phyloP scores from a whole-genome alignment of 2,113 vertebrate genomes.

The Stictonetta naevosa region DNA sequence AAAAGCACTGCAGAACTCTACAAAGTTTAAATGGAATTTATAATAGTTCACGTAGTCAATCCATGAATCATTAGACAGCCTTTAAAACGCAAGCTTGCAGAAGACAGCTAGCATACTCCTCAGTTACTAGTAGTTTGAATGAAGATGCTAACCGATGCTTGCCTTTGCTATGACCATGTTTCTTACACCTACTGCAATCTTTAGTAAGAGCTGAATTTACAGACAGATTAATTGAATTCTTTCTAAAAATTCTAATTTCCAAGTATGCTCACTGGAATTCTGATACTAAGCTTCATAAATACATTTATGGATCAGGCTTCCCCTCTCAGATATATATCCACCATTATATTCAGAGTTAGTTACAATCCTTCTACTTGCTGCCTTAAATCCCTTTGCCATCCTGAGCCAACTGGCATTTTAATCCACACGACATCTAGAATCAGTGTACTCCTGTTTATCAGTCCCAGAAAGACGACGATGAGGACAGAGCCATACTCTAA shows the following conservation, averaged over 20 bases:
- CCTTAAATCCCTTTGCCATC: not conserved
- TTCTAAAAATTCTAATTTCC: not conserved
- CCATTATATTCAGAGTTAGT: not conserved
- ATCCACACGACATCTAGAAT: not conserved
- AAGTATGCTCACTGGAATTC: not conserved
- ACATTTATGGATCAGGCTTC: not conserved
- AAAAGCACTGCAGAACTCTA: conserved; percentile 41
- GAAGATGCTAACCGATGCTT: not conserved
- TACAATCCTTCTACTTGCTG: not conserved
- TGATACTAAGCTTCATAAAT: not conserved
- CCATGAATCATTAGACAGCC: not conserved
- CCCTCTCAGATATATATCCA: not conserved
- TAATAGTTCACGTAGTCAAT: conserved; percentile 2
- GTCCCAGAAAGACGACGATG: not conserved
- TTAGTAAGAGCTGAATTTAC: not conserved
- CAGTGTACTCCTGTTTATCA: too few relatives aligned
- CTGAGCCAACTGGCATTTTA: not conserved
- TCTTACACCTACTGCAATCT: not conserved
- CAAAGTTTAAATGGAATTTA: conserved; percentile 41
- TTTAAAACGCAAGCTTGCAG: conserved; percentile 34
- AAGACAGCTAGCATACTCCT: not conserved
- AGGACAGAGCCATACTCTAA: not conserved
- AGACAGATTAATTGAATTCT: not conserved
- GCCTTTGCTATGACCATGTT: not conserved
- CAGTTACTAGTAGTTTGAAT: not conserved